These are phyloP conservation scores for Eupithecia abbreviata DNA, from an alignment of 2,888 invertebrate species.

Conservation along the genomic window DNA sequence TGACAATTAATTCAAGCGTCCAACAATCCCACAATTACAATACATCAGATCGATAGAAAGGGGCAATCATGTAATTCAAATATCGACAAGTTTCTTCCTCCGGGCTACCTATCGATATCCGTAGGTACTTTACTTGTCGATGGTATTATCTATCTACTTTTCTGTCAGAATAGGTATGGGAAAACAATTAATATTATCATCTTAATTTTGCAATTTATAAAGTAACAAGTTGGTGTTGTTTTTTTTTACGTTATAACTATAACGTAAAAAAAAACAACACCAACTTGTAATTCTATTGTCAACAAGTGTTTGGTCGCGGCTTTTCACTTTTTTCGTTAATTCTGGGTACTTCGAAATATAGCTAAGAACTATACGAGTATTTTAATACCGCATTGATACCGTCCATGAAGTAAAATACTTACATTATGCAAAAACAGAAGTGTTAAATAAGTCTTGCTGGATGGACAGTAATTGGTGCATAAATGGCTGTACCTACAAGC, in stretches of 20 bases:
- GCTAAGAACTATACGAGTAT: neutral
- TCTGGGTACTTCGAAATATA: too few species aligned
- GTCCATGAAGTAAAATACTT: neutral
- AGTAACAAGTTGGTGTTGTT: too few species aligned
- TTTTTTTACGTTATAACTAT: too few species aligned
- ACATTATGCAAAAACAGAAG: slow-evolving; percentile 10
- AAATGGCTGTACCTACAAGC: slow-evolving; percentile 28
- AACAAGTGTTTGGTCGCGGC: neutral
- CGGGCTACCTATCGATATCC: slow-evolving; percentile 34
- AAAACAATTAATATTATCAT: neutral
- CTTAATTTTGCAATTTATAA: neutral
- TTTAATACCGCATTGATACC: neutral
- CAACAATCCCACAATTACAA: slow-evolving; percentile 38
- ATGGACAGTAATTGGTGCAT: slow-evolving; percentile 20
- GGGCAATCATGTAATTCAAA: slow-evolving; percentile 40
- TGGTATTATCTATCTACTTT: slow-evolving; percentile 32
- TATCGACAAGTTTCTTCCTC: slow-evolving; percentile 37
- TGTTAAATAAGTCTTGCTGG: slow-evolving; percentile 5
- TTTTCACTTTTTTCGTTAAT: neutral
- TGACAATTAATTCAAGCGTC: slow-evolving; percentile 34
- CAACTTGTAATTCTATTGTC: neutral
- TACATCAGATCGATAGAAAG: slow-evolving; percentile 42
- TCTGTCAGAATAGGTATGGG: slow-evolving; percentile 22
- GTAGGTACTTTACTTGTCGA: slow-evolving; percentile 40
- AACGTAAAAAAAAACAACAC: too few species aligned